These are phyloP conservation scores for Beris chalybata DNA, from an alignment of 2,888 invertebrate species.

Conservation along the genomic window DNA sequence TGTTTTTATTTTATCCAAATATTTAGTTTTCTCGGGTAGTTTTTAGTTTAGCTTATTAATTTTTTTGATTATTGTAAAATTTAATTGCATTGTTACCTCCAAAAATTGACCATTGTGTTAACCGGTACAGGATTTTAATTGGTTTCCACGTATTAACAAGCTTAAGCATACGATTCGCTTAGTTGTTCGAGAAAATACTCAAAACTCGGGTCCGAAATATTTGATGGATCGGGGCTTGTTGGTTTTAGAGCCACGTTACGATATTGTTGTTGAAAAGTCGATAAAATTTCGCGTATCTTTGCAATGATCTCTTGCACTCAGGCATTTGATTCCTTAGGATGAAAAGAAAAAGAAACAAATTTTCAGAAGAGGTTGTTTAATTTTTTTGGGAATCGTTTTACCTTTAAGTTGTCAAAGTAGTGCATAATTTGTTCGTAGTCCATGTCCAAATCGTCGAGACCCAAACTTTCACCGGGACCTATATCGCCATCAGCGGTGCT, in stretches of 20 bases:
- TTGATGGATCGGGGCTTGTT: conserved; percentile 55
- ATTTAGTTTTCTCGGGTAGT: no score
- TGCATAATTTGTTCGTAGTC: conserved; percentile 98
- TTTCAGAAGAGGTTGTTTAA: conserved; percentile 23
- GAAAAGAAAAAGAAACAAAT: not conserved
- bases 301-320: conserved; percentile 86
- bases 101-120: not conserved
- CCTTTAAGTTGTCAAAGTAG: conserved; percentile 97
- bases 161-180: conserved; percentile 68
- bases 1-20: no score
- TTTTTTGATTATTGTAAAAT: no score
- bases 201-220: conserved; percentile 60
- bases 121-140: not conserved
- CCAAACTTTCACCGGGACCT: conserved; percentile 65
- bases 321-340: conserved; percentile 77
- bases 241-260: conserved; percentile 58
- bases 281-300: conserved; percentile 78
- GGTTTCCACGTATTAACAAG: conserved; percentile 4
- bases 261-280: conserved; percentile 65
- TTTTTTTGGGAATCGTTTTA: conserved; percentile 52
- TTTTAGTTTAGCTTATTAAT: no score
- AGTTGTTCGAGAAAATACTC: conserved; percentile 66
- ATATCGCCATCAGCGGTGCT: conserved; percentile 57
- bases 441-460: conserved; percentile 86
- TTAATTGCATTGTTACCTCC: no score